A percentile compares a stretch with the other conserved stretches of the same genome.
Evolutionary conservation across 2,113 vertebrate species (phyloP).

Genomic region (Orthonyx spaldingii): DNA sequence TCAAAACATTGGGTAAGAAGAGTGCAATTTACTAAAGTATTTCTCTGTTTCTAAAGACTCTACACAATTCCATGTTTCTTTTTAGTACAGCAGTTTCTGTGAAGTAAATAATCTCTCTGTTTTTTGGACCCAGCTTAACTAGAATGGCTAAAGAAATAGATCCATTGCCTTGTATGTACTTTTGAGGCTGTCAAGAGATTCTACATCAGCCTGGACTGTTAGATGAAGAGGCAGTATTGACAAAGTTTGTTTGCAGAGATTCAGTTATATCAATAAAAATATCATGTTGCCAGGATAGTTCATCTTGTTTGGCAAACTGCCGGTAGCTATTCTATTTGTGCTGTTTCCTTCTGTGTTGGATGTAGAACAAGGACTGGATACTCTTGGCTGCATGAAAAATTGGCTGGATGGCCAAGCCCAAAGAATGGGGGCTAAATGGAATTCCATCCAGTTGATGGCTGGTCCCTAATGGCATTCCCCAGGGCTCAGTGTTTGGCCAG

Average conservation of each 20-base stretch:
- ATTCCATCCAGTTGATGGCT: neutral
- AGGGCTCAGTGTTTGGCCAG: neutral
- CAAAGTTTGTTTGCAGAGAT: neutral
- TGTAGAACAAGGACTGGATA: neutral
- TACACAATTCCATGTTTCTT: neutral
- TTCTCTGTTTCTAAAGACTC: neutral
- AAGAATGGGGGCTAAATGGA: neutral
- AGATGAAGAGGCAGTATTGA: neutral
- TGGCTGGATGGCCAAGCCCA: neutral
- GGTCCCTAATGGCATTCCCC: neutral
- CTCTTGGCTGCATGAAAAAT: neutral
- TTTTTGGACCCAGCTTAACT: neutral
- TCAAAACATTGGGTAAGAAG: slow-evolving; percentile 87
- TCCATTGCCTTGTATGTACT: neutral
- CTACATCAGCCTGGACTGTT: neutral
- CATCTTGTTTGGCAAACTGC: neutral
- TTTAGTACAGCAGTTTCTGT: neutral
- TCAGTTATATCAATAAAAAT: neutral
- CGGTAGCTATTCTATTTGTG: neutral
- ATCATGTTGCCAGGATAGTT: neutral
- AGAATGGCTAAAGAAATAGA: neutral
- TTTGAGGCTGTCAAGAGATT: neutral
- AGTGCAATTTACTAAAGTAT: neutral
- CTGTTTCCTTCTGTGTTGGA: neutral
- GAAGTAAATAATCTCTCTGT: neutral